Percentiles rank a stretch among this genome's conserved stretches.
Evolutionary conservation across 2,888 invertebrate species (phyloP).

Genomic region (Drosophila kambysellisi): DNA sequence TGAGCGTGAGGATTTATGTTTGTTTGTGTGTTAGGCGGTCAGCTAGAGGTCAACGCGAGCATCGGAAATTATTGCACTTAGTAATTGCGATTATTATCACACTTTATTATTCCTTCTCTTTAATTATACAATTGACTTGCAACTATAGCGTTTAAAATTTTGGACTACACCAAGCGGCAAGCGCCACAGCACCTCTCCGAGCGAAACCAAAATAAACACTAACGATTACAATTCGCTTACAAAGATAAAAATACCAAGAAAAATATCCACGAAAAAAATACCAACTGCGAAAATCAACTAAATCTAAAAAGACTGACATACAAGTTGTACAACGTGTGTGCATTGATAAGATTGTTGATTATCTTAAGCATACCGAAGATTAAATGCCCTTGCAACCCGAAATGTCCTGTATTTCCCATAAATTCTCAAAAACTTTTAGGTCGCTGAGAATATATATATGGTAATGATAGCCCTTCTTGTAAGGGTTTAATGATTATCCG

Average conservation of each 20-base stretch:
- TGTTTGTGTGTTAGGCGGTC: constrained; percentile 26
- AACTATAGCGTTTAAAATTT: constrained; percentile 24
- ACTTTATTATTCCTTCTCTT: constrained; percentile 17
- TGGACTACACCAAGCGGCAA: constrained; percentile 11
- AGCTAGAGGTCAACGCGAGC: constrained; percentile 24
- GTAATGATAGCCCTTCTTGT: neutral
- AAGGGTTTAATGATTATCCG: neutral
- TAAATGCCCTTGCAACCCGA: neutral
- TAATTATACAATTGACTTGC: constrained; percentile 23
- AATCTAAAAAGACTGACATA: neutral
- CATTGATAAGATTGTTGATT: neutral
- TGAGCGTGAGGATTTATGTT: neutral
- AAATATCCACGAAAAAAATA: constrained; percentile 16
- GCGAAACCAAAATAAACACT: constrained; percentile 34
- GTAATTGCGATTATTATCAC: constrained; percentile 1
- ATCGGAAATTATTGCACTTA: neutral
- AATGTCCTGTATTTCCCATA: neutral
- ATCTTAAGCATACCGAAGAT: neutral
- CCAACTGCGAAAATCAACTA: neutral
- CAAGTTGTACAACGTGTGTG: neutral
- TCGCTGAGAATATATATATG: neutral
- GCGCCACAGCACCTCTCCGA: neutral
- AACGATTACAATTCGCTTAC: neutral
- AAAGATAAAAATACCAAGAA: neutral
- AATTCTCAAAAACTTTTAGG: neutral